Evolutionary conservation across 2,797 vertebrate genomes (phyloP), one percentile per base, ranked within the genome.

Genomic region (Esox masquinongy): DNA sequence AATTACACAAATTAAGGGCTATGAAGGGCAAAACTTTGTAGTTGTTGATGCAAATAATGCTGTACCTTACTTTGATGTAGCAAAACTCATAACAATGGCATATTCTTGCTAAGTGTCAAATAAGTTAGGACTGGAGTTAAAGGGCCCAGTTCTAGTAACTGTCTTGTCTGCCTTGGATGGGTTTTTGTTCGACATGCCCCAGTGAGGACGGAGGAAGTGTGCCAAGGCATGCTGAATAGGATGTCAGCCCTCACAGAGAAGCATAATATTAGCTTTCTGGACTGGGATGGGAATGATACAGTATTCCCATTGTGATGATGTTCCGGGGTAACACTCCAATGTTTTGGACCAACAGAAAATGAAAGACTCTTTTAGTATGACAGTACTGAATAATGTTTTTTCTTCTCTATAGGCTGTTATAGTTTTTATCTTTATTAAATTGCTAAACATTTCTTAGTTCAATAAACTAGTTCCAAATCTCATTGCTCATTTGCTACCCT

Each of bases 161-260:
- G 22, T 77, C 36, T 22, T 78, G 66, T 59, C 4, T 68, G 39
- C 71, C 36, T 39, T 39, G 36, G 56, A 31, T 70, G 6, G 29
- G 9, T 70, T 26, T 6, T 2, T 50, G 39, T 66, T 79, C 4
- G n/a, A 15, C 64, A 93, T 92, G 93, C 89, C 68, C 82, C 84
- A 0, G 1, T 91, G 70, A 34, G 19, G 9, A 29, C 80, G 3
- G 24, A 72, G 76, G 89, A 91, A 0, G 11, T 92, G 90, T 1
- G 81, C 85, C 6, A 34, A 3, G 72, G 85, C 49, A 74, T 92
- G 74, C 77, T 93, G n/a, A 16, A 5, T 15, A 68, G 89, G 73
- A 85, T 94, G 64, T 82, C 88, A 17, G 83, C 80, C 3, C 86
- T 93, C 47, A 77, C 82, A 16, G 81, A 84, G 47, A 83, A 89